Conservation (phyloP, 2,888 invertebrate species). For the Alloplasta piceator region DNA sequence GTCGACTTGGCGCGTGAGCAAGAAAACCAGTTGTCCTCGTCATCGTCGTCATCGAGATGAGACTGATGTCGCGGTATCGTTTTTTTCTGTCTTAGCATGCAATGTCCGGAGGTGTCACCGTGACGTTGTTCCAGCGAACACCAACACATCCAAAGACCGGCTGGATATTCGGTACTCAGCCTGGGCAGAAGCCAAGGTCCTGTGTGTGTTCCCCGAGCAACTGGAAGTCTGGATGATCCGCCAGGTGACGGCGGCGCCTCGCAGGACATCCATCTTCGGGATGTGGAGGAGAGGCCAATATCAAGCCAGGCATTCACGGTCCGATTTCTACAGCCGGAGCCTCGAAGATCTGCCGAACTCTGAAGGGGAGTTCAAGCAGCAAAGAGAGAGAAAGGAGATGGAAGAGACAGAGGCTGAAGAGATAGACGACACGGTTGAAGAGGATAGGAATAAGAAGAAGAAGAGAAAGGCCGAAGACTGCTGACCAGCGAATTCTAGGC, state of each 20-base stretch:
- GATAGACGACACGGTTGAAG: background rate
- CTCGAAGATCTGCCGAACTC: constrained; percentile 46
- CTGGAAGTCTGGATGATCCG: constrained; percentile 74
- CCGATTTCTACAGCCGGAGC: constrained; percentile 37
- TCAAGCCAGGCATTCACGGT: constrained; percentile 26
- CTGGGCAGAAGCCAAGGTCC: no score
- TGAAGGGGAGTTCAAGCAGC: constrained; percentile 21
- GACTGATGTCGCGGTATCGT: constrained; percentile 43
- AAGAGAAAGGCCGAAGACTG: constrained; percentile 43
- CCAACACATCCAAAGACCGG: background rate
- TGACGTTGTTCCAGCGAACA: constrained; percentile 35
- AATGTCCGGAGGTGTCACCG: constrained; percentile 52
- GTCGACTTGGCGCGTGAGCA: constrained; percentile 59
- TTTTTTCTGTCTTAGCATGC: constrained; percentile 15
- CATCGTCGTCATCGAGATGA: constrained; percentile 54
- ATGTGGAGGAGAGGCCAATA: constrained; percentile 48
- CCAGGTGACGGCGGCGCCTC: constrained; percentile 82
- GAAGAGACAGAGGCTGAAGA: constrained; percentile 34
- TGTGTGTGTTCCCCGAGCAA: constrained; percentile 57
- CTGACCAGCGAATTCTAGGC: constrained; percentile 68
- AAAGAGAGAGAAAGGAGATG: constrained; percentile 51
- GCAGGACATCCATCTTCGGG: constrained; percentile 81
- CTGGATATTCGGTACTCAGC: no score
- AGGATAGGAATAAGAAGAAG: constrained; percentile 13
- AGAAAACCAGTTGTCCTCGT: constrained; percentile 53